Conservation (phyloP, 2,797 vertebrate genomes). For the Heterohyrax brucei region DNA sequence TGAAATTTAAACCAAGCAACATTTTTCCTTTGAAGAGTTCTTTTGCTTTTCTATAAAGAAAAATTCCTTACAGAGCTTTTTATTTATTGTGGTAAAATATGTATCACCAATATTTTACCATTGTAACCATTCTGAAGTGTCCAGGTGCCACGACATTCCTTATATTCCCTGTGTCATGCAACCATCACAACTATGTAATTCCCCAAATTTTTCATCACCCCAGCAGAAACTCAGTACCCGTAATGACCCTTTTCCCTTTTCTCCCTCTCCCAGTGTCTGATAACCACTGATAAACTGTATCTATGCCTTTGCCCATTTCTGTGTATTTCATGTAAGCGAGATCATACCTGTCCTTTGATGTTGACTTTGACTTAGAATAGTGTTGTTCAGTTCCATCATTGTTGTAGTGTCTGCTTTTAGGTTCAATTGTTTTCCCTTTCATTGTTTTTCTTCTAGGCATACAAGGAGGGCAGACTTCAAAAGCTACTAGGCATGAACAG, state of each 20-base stretch:
- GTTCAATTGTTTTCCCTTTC: constrained; percentile 19
- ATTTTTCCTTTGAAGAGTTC: constrained; percentile 12
- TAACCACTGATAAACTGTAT: not conserved
- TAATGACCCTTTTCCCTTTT: not conserved
- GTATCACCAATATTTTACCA: not conserved
- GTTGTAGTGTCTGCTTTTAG: not conserved
- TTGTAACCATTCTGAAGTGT: not conserved
- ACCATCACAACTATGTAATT: not conserved
- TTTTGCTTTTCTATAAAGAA: constrained; percentile 60
- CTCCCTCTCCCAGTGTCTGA: not conserved
- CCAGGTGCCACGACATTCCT: not conserved
- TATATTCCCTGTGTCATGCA: not conserved
- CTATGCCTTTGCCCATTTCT: not conserved
- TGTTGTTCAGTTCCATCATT: not conserved
- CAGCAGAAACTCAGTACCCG: not conserved
- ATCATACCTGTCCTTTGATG: not conserved
- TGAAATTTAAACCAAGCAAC: not conserved
- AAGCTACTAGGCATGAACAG: constrained; percentile 84
- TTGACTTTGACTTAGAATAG: not conserved
- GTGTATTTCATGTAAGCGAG: not conserved
- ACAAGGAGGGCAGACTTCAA: constrained; percentile 81
- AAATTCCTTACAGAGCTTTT: not conserved
- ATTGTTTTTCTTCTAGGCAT: constrained; percentile 82
- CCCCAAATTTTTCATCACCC: not conserved
- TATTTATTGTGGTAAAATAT: not conserved